phyloP scores from a whole-genome alignment of 1,140 invertebrate genomes.

The Tetragonula clypearis region DNA sequence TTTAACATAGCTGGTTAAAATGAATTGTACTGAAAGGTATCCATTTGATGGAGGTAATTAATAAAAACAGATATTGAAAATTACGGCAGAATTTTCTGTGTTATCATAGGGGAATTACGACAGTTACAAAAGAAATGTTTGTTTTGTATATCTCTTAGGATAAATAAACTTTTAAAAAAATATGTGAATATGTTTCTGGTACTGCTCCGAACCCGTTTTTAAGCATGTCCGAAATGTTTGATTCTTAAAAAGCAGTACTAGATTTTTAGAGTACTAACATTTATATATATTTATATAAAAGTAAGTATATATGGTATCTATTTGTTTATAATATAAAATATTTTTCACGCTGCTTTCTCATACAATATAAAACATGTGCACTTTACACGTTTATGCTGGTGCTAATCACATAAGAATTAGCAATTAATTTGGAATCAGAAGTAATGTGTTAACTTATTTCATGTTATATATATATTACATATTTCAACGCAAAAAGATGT shows the following conservation, averaged over 20 bases:
- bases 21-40: conserved; percentile 78
- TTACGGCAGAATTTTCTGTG: conserved; percentile 79
- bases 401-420: conserved; percentile 22
- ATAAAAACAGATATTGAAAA: conserved; percentile 70
- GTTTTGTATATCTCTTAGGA: conserved; percentile 82
- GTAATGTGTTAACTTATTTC: conserved; percentile 37
- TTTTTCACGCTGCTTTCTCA: conserved; percentile 33
- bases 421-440: background rate
- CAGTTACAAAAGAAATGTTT: conserved; percentile 80
- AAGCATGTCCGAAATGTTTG: conserved; percentile 20
- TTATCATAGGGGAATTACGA: conserved; percentile 80
- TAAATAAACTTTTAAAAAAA: conserved; percentile 82
- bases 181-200: conserved; percentile 50
- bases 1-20: conserved; percentile 80
- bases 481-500: conserved; percentile 8
- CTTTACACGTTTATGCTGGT: conserved; percentile 15
- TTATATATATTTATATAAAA: conserved; percentile 45
- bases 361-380: conserved; percentile 1
- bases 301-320: conserved; percentile 44
- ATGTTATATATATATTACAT: conserved; percentile 23
- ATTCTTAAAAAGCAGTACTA: conserved; percentile 43
- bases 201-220: conserved; percentile 45
- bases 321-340: conserved; percentile 34
- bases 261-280: conserved; percentile 34
- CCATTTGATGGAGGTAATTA: conserved; percentile 73